These are phyloP conservation scores for Myripristis jacobus DNA, from an alignment of 2,797 vertebrate genomes.

Conservation along the genomic window DNA sequence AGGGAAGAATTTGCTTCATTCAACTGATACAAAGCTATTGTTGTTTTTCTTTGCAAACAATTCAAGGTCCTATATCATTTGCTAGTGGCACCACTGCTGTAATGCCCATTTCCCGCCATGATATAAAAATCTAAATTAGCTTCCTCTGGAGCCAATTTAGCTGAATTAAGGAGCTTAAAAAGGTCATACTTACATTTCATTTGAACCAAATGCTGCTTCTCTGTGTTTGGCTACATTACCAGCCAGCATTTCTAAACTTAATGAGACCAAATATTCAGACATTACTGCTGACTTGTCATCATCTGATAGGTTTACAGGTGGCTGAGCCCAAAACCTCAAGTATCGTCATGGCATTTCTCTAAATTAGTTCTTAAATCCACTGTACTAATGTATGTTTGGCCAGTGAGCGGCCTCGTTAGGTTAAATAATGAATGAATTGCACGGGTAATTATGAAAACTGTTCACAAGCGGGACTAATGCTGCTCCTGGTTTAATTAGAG, in stretches of 20 bases:
- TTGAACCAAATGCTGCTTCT: slow-evolving; percentile 62
- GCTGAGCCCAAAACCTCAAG: slow-evolving; percentile 33
- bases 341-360: slow-evolving; percentile 60
- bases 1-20: slow-evolving; percentile 3
- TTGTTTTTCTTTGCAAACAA: slow-evolving; percentile 66
- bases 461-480: slow-evolving; percentile 81
- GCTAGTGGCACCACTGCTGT: slow-evolving; percentile 63
- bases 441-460: slow-evolving; percentile 81
- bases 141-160: slow-evolving; percentile 75
- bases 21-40: slow-evolving; percentile 44
- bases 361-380: slow-evolving; percentile 67
- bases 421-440: slow-evolving; percentile 82
- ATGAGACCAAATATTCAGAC: slow-evolving; percentile 59
- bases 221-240: slow-evolving; percentile 60
- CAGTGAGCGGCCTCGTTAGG: slow-evolving; percentile 74
- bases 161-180: slow-evolving; percentile 71
- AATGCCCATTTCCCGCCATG: slow-evolving; percentile 57
- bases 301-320: slow-evolving; percentile 52
- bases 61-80: slow-evolving; percentile 63
- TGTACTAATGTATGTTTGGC: slow-evolving; percentile 67
- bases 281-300: slow-evolving; percentile 51
- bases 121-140: slow-evolving; percentile 74
- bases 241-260: slow-evolving; percentile 57
- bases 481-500: slow-evolving; percentile 82
- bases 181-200: slow-evolving; percentile 76